phyloP scores from a whole-genome alignment of 2,113 vertebrate genomes.

The Daboia siamensis region DNA sequence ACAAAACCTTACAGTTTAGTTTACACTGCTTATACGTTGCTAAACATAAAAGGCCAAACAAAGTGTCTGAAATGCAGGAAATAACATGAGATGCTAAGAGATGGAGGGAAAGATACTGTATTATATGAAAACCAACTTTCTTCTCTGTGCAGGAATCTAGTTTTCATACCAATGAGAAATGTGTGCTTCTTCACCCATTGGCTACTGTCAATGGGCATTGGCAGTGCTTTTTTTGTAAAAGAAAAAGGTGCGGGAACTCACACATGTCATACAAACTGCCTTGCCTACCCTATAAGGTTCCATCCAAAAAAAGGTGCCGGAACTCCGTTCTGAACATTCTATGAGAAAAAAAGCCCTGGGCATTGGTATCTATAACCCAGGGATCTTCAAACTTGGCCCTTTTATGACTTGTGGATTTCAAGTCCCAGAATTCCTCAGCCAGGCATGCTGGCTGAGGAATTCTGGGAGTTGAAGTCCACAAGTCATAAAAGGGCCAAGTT shows the following conservation, averaged over 20 bases:
- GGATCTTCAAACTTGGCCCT: too few relatives aligned
- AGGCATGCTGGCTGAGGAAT: too few relatives aligned
- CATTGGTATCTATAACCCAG: background rate
- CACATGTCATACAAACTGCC: too few relatives aligned
- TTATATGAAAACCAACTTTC: background rate
- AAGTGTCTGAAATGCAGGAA: background rate
- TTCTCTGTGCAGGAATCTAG: background rate
- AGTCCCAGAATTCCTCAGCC: too few relatives aligned
- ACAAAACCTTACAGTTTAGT: slow-evolving; percentile 39
- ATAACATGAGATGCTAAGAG: background rate
- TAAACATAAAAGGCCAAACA: slow-evolving; percentile 27
- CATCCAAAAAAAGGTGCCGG: too few relatives aligned
- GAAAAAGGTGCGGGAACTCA: too few relatives aligned
- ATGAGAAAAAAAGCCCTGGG: background rate
- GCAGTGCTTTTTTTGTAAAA: background rate
- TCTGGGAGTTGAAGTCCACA: too few relatives aligned
- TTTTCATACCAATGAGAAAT: background rate
- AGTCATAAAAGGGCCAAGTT: too few relatives aligned
- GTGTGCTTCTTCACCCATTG: background rate
- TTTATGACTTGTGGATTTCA: too few relatives aligned
- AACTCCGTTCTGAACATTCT: too few relatives aligned
- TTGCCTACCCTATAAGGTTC: too few relatives aligned
- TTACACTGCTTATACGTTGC: slow-evolving; percentile 44
- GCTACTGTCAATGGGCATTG: background rate
- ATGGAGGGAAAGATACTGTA: background rate